Evolutionary conservation across 2,888 invertebrate species (phyloP), one percentile per base, ranked within the genome.

Genomic region (Cataglyphis altisquamis): DNA sequence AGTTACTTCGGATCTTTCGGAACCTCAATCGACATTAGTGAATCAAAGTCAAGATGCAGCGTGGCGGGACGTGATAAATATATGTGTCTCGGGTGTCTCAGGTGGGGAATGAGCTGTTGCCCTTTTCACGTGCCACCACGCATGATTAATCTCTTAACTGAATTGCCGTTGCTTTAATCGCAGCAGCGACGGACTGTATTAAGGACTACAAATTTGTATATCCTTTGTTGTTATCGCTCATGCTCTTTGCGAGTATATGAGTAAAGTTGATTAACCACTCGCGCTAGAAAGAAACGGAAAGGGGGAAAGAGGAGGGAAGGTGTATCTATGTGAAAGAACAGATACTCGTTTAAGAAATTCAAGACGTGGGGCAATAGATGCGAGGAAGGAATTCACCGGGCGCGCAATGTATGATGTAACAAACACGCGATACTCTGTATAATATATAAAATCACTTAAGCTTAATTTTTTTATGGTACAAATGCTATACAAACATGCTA

Each of bases 101-200:
- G 96, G 95, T 32, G 96, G 96, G 21, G 96, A 95, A 92, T 95
- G 95, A 95, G 66, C 55, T 66, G 77, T 74, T 29, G n/a, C 48
- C 21, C 63, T 57, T 36, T 85, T 80, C 48, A 68, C 52, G 66
- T 88, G 85, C 82, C 82, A 15, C 74, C 84, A 70, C 60, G 84
- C 84, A 86, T 73, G 85, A 62, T 29, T 60, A 60, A 63, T 74
- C 45, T 64, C 64, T 21, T 21, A 75, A 77, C 55, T 77, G 70
- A 62, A 60, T 41, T 45, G 25, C 45, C 15, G 70, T 25, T 36
- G 70, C 25, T 29, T 67, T 55, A 67, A 39, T 4, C 39, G 29
- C 48, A 21, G 21, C 64, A 48, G 18, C 41, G 29, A 4, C 29
- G 55, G 4, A 29, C 39, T 12, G 52, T 52, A 68, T 39, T 80